Base-by-base conservation (phyloP, 2,113 vertebrate species). In the Archocentrus centrarchus region DNA sequence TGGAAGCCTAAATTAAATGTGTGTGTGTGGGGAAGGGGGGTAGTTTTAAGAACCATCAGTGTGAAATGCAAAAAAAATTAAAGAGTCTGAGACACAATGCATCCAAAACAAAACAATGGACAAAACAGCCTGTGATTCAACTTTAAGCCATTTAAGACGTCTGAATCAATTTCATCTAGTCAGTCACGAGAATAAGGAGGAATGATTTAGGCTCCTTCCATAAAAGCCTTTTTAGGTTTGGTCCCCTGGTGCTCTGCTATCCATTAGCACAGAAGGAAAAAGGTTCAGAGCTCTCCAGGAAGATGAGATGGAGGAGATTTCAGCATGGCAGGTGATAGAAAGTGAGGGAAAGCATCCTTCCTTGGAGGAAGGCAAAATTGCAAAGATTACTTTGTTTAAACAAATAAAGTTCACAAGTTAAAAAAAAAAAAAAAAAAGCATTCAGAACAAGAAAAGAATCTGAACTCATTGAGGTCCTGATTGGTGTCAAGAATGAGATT, bases 251-350 rank as follows among this genome's bases (percentile, higher is more conserved):
- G 41, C 62, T 73, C 58, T 44, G 64, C 79, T 77, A 39, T 82
- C 91, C 88, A 92, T 91, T 90, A 88, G 80, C 50, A 82, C 14
- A 30, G 22, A 32, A 81, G 22, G n/a, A 79, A 89, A 70, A 61
- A 32, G 27, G 61, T 76, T 81, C 66, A 75, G 75, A 77, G 64
- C 77, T 78, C 77, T 59, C 14, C 18, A 61, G 44, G 70, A 44
- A 44, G 61, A 85, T 18, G 61, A 83, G 62, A 57, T 17, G 53
- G 73, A 80, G 41, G 68, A 17, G 11, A 24, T 24, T 35, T 39
- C 59, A 55, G 39, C n/a, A 15, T 76, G 76, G 53, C 68, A 80
- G 75, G 20, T 86, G 85, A 88, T 53, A 44, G 75, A 62, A 77
- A 59, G 50, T 6, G 11, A 70, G 27, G 79, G 59, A n/a, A 22